Base-by-base conservation (phyloP, 35 echinoderm and acorn worm species). In the Patiria miniata region DNA sequence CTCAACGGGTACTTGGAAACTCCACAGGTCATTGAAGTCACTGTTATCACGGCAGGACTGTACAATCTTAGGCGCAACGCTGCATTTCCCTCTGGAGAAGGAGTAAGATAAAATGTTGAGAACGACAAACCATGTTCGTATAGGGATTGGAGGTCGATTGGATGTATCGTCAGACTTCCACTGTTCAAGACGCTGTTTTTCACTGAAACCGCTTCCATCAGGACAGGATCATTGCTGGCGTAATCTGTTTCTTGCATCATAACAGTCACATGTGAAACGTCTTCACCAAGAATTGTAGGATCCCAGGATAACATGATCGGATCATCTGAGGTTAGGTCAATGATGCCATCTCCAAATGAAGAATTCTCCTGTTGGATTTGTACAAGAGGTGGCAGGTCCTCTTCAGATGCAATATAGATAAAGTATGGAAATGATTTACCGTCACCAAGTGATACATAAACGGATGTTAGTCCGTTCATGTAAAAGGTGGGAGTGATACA, bases 391-490 rank as follows among this genome's bases (percentile, higher is more conserved):
- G 39, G 76, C 8, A 86, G 61, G 56, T 84, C 39, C 60, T 86
- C 83, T 91, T 91, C 82, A 8, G 90, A 86, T 3, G 77, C 47
- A 44, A 92, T 78, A 56, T 87, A 86, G 34, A 92, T 61, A 32
- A 30, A 82, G 40, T 68, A 93, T 7, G 80, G 81, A 61, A 88
- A 93, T 56, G 91, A 77, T 36, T 39, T 19, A 28, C 91, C 85
- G 9, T 37, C 81, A n/a, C 88, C 86, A 28, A 88, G 37, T 14
- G n/a, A n/a, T n/a, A n/a, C n/a, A n/a, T n/a, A n/a, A n/a, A n/a
- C n/a, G n/a, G n/a, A n/a, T n/a, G n/a, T n/a, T n/a, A n/a, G n/a
- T n/a, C n/a, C n/a, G n/a, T n/a, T n/a, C n/a, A n/a, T n/a, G n/a
- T n/a, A n/a, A n/a, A n/a, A n/a, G n/a, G n/a, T n/a, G n/a, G n/a